Conservation (phyloP, 2,113 vertebrate genomes). For the Piprites chloris region DNA sequence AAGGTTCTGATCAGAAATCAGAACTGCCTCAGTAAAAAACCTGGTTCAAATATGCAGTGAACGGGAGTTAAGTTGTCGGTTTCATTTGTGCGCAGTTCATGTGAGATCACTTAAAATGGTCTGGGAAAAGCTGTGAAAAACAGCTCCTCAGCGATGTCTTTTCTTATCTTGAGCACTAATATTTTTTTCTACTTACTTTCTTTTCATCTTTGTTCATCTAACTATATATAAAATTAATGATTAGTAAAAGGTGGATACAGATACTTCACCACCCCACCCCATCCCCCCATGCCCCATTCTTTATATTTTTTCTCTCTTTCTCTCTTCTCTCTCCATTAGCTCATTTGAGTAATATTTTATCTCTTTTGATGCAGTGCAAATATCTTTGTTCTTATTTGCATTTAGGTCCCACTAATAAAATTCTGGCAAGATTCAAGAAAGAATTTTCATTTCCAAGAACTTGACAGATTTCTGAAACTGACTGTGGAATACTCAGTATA, state of each 20-base stretch:
- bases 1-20: not conserved
- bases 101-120: not conserved
- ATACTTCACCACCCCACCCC: not conserved
- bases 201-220: not conserved
- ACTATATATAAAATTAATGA: not conserved
- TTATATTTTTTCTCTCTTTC: not conserved
- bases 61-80: not conserved
- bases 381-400: not conserved
- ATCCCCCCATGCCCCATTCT: accelerated
- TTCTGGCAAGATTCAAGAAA: not conserved
- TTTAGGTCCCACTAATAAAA: not conserved
- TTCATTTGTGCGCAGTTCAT: not conserved
- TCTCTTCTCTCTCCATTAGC: not conserved
- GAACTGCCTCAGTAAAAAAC: not conserved
- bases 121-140: not conserved
- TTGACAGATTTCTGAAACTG: not conserved
- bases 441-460: not conserved
- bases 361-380: not conserved
- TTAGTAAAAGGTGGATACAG: not conserved
- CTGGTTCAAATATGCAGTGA: not conserved
- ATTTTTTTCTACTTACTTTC: not conserved
- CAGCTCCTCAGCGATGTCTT: not conserved
- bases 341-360: not conserved
- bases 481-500: not conserved
- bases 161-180: not conserved